Percentiles rank a stretch among this genome's conserved stretches.
phyloP scores from a whole-genome alignment of 2,888 invertebrate species.

The Antheraea assamensis region DNA sequence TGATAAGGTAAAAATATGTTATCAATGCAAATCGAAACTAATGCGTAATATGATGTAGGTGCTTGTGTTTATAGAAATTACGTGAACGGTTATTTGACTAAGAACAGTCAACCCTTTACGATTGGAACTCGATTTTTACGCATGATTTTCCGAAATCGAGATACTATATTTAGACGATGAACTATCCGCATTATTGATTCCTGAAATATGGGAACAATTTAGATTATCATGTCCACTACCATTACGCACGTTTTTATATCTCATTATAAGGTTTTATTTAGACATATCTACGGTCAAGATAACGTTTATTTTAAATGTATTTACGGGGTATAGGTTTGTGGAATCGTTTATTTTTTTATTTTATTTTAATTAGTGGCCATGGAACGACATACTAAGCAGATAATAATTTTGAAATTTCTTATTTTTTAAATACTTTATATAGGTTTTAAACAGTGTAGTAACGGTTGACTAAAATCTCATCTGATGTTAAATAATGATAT shows the following conservation, averaged over 20 bases:
- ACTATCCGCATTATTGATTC: background rate
- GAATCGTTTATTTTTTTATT: no score
- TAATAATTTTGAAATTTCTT: no score
- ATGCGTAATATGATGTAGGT: background rate
- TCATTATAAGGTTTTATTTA: no score
- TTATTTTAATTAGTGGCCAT: no score
- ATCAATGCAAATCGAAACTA: background rate
- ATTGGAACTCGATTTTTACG: background rate
- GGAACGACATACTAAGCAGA: no score
- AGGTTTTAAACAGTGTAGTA: no score
- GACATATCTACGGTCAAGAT: no score
- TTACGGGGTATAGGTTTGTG: background rate
- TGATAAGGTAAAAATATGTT: conserved; percentile 2
- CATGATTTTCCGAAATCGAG: background rate
- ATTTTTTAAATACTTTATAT: no score
- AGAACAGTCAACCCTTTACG: background rate
- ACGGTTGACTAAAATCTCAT: no score
- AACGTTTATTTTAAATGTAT: background rate
- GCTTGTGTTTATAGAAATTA: background rate
- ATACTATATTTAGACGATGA: background rate
- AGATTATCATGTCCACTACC: background rate
- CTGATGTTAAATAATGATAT: no score
- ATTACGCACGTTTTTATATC: no score
- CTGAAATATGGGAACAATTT: background rate
- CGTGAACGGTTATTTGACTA: background rate